Conservation (phyloP, 1,140 invertebrate genomes). For the Eufriesea mexicana region DNA sequence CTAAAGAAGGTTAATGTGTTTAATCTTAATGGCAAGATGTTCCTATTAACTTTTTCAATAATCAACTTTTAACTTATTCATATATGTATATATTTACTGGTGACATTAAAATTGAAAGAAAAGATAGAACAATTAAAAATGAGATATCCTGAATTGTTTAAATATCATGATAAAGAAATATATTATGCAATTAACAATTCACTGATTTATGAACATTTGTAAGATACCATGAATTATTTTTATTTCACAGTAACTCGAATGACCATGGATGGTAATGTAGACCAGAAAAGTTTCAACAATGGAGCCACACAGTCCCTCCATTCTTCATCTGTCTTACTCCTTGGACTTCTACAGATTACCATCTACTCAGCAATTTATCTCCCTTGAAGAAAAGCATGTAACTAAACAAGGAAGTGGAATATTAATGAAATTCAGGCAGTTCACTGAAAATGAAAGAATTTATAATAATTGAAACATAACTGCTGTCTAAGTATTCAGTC, state of each 20-base stretch:
- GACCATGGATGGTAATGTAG: neutral
- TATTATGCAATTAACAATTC: neutral
- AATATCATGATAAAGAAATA: no score
- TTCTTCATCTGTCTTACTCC: constrained; percentile 33
- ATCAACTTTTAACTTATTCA: no score
- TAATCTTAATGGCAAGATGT: no score
- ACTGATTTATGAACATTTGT: neutral
- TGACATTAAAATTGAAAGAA: no score
- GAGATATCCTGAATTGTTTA: no score
- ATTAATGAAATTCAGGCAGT: neutral
- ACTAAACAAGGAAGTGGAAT: neutral
- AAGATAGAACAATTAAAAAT: no score
- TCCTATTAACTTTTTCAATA: no score
- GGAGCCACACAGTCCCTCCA: constrained; percentile 11
- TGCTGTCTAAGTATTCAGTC: no score
- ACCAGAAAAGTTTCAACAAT: constrained; percentile 35
- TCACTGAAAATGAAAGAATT: no score
- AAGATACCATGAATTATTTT: neutral
- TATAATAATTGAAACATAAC: no score
- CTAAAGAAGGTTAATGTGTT: no score
- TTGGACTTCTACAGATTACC: constrained; percentile 14
- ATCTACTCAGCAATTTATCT: constrained; percentile 11
- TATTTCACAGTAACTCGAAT: constrained; percentile 17
- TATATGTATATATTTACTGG: no score
- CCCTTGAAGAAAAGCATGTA: neutral